phyloP scores from a whole-genome alignment of 2,797 vertebrate species.

The Bovichtus diacanthus region DNA sequence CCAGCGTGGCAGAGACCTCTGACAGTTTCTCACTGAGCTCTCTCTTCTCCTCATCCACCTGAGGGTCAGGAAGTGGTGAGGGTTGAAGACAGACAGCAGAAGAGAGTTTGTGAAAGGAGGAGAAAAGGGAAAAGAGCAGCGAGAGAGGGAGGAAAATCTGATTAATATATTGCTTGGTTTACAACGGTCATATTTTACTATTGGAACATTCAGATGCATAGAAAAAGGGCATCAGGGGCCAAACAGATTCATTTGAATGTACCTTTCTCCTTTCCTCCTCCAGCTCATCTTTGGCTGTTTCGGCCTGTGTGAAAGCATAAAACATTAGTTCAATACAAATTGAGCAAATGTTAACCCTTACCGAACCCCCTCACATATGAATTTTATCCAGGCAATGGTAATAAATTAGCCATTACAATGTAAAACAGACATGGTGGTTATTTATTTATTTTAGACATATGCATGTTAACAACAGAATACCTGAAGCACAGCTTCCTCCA shows the following conservation, averaged over 20 bases:
- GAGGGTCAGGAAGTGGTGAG: background rate
- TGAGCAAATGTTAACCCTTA: background rate
- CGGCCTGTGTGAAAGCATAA: slow-evolving; percentile 65
- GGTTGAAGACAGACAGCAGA: background rate
- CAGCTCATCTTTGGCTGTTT: slow-evolving; percentile 86
- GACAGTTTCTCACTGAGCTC: slow-evolving; percentile 72
- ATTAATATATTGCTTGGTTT: slow-evolving; percentile 5
- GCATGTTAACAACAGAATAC: slow-evolving; percentile 44
- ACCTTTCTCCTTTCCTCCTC: slow-evolving; percentile 84
- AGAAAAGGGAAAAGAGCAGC: background rate
- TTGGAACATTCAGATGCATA: background rate
- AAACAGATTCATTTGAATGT: background rate
- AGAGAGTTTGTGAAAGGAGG: background rate
- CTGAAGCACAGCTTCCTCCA: slow-evolving; percentile 90
- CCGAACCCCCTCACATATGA: background rate
- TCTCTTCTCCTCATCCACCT: slow-evolving; percentile 80
- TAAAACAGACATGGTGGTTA: background rate
- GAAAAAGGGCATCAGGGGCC: background rate
- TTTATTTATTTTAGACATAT: background rate
- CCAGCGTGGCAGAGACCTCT: slow-evolving; percentile 73
- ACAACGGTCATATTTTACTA: background rate
- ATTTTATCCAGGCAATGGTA: background rate
- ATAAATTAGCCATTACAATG: background rate
- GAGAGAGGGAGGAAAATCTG: background rate
- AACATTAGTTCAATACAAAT: background rate